phyloP scores from a whole-genome alignment of 2,797 vertebrate species.

The Eidolon dupreanum region DNA sequence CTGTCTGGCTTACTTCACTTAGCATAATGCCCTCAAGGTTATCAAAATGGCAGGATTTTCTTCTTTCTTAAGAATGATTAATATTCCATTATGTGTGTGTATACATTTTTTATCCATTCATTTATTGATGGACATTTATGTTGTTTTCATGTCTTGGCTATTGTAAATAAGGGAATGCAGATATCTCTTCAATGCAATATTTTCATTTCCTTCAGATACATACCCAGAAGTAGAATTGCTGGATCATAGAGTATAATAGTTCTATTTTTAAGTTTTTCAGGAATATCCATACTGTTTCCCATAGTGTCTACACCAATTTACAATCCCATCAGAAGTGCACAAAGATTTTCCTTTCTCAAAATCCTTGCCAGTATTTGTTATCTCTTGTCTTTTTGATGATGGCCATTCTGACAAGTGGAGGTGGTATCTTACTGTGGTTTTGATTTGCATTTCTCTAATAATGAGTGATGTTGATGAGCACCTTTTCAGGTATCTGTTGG shows the following conservation, averaged over 20 bases:
- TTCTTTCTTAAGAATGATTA: no score
- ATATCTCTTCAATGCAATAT: not conserved
- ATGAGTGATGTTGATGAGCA: not conserved
- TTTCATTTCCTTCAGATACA: not conserved
- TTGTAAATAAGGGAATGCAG: not conserved
- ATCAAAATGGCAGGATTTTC: not conserved
- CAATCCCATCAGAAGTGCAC: no score
- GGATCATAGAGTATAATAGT: not conserved
- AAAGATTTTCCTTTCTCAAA: no score
- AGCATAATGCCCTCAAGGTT: not conserved
- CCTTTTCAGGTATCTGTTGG: not conserved
- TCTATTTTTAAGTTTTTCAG: no score
- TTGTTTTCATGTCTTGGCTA: not conserved
- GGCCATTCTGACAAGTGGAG: not conserved
- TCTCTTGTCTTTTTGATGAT: not conserved
- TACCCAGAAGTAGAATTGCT: not conserved
- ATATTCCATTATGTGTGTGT: no score
- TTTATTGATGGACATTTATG: not conserved
- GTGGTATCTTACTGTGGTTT: not conserved
- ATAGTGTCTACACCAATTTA: no score
- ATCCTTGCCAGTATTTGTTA: not conserved
- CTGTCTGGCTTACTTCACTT: not conserved
- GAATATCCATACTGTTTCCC: no score
- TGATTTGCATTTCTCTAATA: not conserved
- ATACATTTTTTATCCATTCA: not conserved